phyloP scores from a whole-genome alignment of 2,113 vertebrate genomes.

The Gymnorhina tibicen region DNA sequence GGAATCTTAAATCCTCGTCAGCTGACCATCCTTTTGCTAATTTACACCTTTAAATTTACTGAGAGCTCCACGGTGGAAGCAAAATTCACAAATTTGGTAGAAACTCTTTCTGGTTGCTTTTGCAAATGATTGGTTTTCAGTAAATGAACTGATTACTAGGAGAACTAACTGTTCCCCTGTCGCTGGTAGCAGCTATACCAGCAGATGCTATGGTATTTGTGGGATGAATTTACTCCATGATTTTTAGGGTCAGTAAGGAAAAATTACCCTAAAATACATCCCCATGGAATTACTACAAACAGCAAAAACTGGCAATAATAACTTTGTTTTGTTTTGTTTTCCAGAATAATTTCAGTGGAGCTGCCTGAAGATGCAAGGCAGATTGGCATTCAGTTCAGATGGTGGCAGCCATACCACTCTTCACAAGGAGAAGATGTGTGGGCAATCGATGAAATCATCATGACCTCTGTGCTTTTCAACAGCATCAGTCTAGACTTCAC shows the following conservation, averaged over 20 bases:
- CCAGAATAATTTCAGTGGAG: constrained; percentile 94
- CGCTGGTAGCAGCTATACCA: neutral
- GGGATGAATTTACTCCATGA: neutral
- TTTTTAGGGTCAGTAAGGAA: neutral
- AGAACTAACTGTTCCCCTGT: neutral
- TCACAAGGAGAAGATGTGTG: constrained; percentile 93
- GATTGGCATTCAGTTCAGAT: constrained; percentile 95
- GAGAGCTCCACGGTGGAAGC: neutral
- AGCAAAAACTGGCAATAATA: neutral
- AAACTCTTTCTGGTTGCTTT: neutral
- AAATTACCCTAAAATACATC: neutral
- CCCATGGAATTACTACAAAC: neutral
- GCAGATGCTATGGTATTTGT: neutral
- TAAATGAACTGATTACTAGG: neutral
- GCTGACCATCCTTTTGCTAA: neutral
- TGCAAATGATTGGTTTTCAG: neutral
- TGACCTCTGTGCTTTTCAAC: constrained; percentile 96
- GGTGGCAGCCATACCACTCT: constrained; percentile 98
- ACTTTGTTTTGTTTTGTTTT: neutral
- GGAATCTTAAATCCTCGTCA: neutral
- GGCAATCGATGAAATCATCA: constrained; percentile 97
- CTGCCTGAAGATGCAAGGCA: constrained; percentile 88
- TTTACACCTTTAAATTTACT: neutral
- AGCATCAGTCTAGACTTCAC: constrained; percentile 97
- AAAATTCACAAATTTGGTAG: neutral